phyloP scores from a whole-genome alignment of 1,140 invertebrate species.

The Drosophila jambulina region DNA sequence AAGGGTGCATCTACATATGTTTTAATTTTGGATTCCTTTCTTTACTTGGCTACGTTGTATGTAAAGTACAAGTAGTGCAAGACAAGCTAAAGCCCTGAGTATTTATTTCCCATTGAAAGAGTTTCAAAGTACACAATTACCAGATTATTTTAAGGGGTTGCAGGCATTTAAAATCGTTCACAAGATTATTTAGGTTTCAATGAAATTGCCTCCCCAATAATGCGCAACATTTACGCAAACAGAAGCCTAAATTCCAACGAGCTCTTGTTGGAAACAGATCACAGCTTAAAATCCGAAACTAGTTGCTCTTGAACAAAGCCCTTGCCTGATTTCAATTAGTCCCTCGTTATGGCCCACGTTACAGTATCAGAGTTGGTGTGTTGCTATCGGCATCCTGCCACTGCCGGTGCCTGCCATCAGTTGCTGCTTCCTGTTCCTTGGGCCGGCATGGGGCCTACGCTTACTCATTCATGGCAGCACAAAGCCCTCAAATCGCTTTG shows the following conservation, averaged over 20 bases:
- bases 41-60: too few relatives aligned
- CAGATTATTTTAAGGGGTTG: background rate
- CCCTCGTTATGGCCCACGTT: constrained; percentile 11
- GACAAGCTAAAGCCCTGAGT: background rate
- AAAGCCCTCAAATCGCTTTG: constrained; percentile 24
- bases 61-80: too few relatives aligned
- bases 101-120: background rate
- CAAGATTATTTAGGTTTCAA: background rate
- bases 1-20: too few relatives aligned
- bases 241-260: background rate
- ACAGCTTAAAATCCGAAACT: background rate
- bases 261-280: background rate
- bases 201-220: background rate
- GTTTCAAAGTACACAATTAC: background rate
- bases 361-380: background rate
- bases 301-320: constrained; percentile 7
- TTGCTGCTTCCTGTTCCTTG: constrained; percentile 5
- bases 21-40: background rate
- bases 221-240: background rate
- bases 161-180: background rate
- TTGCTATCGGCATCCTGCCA: background rate
- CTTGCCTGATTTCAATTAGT: constrained; percentile 29
- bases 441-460: constrained; percentile 5
- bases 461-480: constrained; percentile 11
- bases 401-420: constrained; percentile 1